Percentiles rank a stretch among this genome's conserved stretches.
phyloP scores from a whole-genome alignment of 2,797 vertebrate species.

The Tarsius wallacei region DNA sequence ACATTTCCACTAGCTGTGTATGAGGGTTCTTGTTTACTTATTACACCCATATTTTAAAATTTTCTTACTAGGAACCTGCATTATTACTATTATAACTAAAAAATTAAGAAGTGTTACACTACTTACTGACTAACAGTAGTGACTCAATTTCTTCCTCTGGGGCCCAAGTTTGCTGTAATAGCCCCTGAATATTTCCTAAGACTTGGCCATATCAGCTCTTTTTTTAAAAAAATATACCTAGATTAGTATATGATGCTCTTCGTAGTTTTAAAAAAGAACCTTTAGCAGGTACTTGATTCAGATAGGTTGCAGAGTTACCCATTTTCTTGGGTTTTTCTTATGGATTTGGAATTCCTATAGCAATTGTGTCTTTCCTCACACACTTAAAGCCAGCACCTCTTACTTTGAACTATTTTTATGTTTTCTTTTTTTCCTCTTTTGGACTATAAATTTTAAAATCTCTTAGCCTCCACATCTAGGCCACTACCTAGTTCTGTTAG shows the following conservation, averaged over 20 bases:
- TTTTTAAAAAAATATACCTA: neutral
- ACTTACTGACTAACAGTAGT: neutral
- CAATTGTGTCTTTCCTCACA: constrained; percentile 2
- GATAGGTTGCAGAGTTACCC: neutral
- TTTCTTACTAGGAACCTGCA: neutral
- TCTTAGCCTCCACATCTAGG: neutral
- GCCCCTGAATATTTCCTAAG: neutral
- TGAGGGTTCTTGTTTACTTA: neutral
- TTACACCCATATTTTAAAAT: neutral
- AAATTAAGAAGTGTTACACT: neutral
- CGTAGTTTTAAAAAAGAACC: neutral
- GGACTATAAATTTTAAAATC: neutral
- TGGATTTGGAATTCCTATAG: constrained; percentile 6
- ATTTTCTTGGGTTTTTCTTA: neutral
- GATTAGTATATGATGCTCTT: neutral
- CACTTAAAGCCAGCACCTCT: constrained; percentile 3
- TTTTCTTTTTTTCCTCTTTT: neutral
- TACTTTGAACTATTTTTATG: constrained; percentile 9
- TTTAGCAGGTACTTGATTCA: neutral
- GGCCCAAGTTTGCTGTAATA: neutral
- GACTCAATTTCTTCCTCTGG: neutral
- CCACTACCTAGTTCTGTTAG: neutral
- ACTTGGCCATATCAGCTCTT: neutral
- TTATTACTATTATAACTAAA: neutral
- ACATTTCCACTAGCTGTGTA: neutral